Evolutionary conservation across 2,113 vertebrate species (phyloP), one percentile per base, ranked within the genome.

Genomic region (Bungarus multicinctus): DNA sequence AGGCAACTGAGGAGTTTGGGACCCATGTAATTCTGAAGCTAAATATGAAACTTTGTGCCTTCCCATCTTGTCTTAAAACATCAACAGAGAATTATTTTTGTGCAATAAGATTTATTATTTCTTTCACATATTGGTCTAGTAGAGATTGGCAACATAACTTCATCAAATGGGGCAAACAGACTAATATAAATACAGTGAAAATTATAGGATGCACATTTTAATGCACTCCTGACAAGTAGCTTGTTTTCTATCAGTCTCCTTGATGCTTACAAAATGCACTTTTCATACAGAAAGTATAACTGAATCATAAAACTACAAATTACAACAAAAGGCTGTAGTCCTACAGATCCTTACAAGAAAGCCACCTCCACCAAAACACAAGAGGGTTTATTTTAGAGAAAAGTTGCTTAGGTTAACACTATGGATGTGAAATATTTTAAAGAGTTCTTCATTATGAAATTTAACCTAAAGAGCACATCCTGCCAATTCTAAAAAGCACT

Each of bases 141-240:
- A 98, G 97, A 98, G 98, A 98, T 98, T 97, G 98, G 98, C 97
- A 98, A 98, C 96, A 98, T 95, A 97, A 97, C 97, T 98, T 98
- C 97, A 98, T 98, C 98, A 95, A 85, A 52, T 25, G 27, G 50
- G 89, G 54, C 81, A 60, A 86, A 86, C 27, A 87, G 23, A 93
- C 4, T 5, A 54, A 57, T 47, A 58, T 20, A 39, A 52, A 50
- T 30, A 4, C 74, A 89, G 34, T 52, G n/a, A 60, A 87, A 91
- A 87, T 23, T 23, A 54, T 2, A 91, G 69, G 90, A 14, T 34
- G 64, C 90, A 91, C 45, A n/a, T 45, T n/a, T 5, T 3, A 16
- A 54, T 30, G 7, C 39, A 14, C 58, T 39, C 27, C 89, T 64
- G 7, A n/a, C 25, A 43, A 85, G 39, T 87, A 34, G 45, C 43